Percentiles rank a stretch among this genome's conserved stretches.
Evolutionary conservation across 2,113 vertebrate genomes (phyloP).

Genomic region (Oxygymnocypris stewartii): DNA sequence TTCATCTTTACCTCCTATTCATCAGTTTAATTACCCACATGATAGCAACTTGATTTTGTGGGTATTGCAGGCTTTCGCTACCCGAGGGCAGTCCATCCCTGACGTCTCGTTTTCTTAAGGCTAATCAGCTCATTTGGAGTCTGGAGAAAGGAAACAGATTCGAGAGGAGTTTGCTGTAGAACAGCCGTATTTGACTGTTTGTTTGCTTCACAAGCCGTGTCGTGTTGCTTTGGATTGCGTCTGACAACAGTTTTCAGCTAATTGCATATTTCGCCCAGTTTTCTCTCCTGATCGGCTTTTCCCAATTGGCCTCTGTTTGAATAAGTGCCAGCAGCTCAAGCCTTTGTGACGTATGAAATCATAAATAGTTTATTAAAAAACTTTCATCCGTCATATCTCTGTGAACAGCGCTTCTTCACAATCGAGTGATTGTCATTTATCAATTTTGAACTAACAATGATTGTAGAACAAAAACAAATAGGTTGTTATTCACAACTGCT

Average conservation of each 20-base stretch:
- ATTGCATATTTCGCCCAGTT: constrained; percentile 43
- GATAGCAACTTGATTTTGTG: constrained; percentile 58
- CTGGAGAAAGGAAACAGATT: constrained; percentile 63
- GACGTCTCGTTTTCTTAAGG: constrained; percentile 67
- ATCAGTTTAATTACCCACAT: constrained; percentile 74
- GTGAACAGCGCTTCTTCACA: not conserved
- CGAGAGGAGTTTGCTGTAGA: constrained; percentile 59
- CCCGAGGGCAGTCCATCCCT: constrained; percentile 61
- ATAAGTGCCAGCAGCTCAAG: constrained; percentile 15
- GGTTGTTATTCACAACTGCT: constrained; percentile 54
- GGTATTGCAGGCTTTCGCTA: constrained; percentile 44
- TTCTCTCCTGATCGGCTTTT: constrained; percentile 42
- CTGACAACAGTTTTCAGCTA: constrained; percentile 41
- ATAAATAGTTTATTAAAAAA: constrained; percentile 4
- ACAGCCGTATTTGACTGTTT: constrained; percentile 37
- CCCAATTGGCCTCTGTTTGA: constrained; percentile 24
- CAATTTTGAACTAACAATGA: constrained; percentile 52
- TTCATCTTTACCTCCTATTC: constrained; percentile 61
- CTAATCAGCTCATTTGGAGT: constrained; percentile 72
- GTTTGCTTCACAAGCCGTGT: not conserved
- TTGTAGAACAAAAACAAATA: constrained; percentile 56
- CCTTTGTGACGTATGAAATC: constrained; percentile 10
- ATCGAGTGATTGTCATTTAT: constrained; percentile 53
- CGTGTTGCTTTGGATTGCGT: constrained; percentile 39
- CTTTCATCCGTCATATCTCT: constrained; percentile 13